Conservation (phyloP, 1,140 invertebrate species). For the Pogonus chalceus region DNA sequence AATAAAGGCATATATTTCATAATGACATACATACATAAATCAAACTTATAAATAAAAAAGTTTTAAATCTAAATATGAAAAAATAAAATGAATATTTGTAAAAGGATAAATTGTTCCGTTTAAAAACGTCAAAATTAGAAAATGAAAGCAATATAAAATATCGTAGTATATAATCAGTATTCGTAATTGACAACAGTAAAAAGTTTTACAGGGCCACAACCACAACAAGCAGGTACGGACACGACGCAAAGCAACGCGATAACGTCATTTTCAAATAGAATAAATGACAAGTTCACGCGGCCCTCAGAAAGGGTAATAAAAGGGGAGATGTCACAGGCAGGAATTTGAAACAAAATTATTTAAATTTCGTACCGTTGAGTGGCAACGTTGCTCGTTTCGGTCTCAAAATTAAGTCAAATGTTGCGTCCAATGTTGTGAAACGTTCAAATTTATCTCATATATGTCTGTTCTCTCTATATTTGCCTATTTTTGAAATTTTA, state of each 20-base stretch:
- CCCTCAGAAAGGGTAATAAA: background rate
- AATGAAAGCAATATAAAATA: too few species aligned
- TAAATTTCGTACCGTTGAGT: background rate
- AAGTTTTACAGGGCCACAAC: background rate
- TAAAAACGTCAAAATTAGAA: too few species aligned
- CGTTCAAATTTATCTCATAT: too few species aligned
- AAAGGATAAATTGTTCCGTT: too few species aligned
- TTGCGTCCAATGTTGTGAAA: too few species aligned
- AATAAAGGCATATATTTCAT: too few species aligned
- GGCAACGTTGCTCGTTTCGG: background rate
- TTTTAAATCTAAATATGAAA: too few species aligned
- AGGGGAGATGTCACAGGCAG: background rate
- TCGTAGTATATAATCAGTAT: background rate
- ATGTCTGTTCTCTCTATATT: too few species aligned
- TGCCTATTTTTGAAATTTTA: too few species aligned
- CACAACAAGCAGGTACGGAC: background rate
- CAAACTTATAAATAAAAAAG: too few species aligned
- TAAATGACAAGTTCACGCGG: background rate
- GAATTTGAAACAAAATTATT: background rate
- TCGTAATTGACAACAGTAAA: background rate
- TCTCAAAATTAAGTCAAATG: background rate
- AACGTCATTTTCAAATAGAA: background rate
- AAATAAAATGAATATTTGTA: too few species aligned
- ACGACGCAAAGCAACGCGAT: background rate
- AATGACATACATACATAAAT: too few species aligned